Evolutionary conservation across 2,797 vertebrate species (phyloP).

Genomic region (Onychomys torridus): DNA sequence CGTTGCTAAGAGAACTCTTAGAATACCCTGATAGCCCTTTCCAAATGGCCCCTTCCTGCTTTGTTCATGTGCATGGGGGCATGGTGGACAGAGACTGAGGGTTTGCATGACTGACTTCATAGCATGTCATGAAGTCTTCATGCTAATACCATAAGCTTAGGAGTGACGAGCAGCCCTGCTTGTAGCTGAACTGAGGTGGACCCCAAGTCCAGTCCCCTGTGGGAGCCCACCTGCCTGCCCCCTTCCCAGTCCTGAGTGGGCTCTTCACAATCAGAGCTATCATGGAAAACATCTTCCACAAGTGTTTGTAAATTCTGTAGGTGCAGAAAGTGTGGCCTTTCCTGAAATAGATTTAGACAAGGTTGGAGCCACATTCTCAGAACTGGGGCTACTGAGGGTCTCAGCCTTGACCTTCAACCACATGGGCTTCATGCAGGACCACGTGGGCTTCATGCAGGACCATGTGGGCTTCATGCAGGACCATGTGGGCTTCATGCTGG

Average conservation of each 20-base stretch:
- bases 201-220: accelerated
- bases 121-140: accelerated
- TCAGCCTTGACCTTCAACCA: neutral
- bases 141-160: neutral
- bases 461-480: accelerated
- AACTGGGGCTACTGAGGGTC: neutral
- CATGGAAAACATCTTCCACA: neutral
- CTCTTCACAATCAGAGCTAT: neutral
- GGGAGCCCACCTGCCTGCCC: too few species aligned
- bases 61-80: neutral
- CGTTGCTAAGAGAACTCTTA: neutral
- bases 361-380: neutral
- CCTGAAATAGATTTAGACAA: neutral
- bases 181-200: neutral
- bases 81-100: too few species aligned
- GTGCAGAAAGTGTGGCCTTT: neutral
- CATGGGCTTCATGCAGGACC: accelerated
- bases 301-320: neutral
- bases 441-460: accelerated
- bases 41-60: neutral
- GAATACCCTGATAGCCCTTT: neutral
- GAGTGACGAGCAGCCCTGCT: neutral
- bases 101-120: neutral
- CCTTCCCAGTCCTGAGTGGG: neutral
- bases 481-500: accelerated